Evolutionary conservation across 1,140 invertebrate genomes (phyloP).

Genomic region (Drosophila suzukii): DNA sequence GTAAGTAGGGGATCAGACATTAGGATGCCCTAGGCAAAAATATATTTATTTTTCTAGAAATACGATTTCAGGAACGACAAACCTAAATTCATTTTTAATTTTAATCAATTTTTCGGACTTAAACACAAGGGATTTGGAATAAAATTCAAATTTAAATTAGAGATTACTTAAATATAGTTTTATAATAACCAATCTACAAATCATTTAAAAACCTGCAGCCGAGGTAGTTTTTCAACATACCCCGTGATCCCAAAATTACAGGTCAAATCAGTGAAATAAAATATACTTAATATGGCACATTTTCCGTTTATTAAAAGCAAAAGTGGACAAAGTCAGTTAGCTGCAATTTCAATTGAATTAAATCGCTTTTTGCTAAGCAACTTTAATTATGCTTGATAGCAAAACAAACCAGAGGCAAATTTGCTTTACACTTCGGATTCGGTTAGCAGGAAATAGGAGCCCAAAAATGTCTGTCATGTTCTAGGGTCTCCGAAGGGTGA

Average conservation of each 20-base stretch:
- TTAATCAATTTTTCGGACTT: no score
- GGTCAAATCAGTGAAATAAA: neutral
- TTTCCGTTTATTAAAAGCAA: constrained; percentile 17
- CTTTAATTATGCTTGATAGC: neutral
- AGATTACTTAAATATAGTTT: no score
- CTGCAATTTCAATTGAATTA: constrained; percentile 7
- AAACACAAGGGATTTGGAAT: no score
- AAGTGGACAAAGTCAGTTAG: constrained; percentile 10
- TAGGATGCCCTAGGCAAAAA: neutral
- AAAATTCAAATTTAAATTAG: no score
- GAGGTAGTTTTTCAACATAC: neutral
- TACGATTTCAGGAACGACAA: no score
- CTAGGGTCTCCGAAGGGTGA: neutral
- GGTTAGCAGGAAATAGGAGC: neutral
- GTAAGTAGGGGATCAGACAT: neutral
- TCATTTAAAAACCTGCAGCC: neutral
- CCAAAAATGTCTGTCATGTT: neutral
- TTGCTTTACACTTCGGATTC: constrained; percentile 15
- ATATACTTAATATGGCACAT: constrained; percentile 6
- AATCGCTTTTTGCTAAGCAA: constrained; percentile 14
- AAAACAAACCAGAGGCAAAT: neutral
- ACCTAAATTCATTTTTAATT: no score
- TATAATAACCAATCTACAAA: no score
- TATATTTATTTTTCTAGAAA: no score
- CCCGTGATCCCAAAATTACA: neutral